These are phyloP conservation scores for Arbacia lixula DNA, from an alignment of 53 echinoderm and acorn worm species.

Conservation along the genomic window DNA sequence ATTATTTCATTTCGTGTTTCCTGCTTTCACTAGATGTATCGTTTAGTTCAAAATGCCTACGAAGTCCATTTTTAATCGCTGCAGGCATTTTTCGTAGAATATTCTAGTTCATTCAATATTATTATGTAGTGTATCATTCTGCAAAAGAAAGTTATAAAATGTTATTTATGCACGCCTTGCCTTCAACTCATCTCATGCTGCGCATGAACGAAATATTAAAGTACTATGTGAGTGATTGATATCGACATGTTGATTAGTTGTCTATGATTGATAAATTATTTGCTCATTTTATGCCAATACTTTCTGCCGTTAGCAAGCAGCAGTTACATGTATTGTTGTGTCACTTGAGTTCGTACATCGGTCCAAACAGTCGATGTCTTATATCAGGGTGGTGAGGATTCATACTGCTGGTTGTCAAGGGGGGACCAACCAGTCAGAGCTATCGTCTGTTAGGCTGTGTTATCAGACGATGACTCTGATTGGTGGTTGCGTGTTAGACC, in stretches of 20 bases:
- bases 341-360: not conserved
- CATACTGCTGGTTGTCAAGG: too few relatives aligned
- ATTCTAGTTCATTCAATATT: slow-evolving; percentile 3
- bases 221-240: slow-evolving; percentile 32
- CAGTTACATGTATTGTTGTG: slow-evolving; percentile 10
- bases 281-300: slow-evolving; percentile 16
- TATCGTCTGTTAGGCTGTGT: too few relatives aligned
- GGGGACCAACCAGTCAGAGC: too few relatives aligned
- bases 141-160: slow-evolving; percentile 29
- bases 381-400: too few relatives aligned
- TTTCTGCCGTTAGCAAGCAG: not conserved
- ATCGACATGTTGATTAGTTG: slow-evolving; percentile 2
- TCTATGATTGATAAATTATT: slow-evolving; percentile 26
- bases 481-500: too few relatives aligned
- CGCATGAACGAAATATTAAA: slow-evolving; percentile 35
- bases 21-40: too few relatives aligned
- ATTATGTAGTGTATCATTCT: slow-evolving; percentile 27
- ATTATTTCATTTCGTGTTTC: too few relatives aligned
- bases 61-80: slow-evolving; percentile 10
- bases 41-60: too few relatives aligned
- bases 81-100: slow-evolving; percentile 12
- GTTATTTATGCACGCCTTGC: slow-evolving; percentile 50
- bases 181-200: slow-evolving; percentile 43
- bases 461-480: too few relatives aligned
- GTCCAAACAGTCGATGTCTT: too few relatives aligned